Percentiles rank a stretch among this genome's conserved stretches.
Evolutionary conservation across 1,140 invertebrate genomes (phyloP).

Genomic region (Dermatophagoides farinae): DNA sequence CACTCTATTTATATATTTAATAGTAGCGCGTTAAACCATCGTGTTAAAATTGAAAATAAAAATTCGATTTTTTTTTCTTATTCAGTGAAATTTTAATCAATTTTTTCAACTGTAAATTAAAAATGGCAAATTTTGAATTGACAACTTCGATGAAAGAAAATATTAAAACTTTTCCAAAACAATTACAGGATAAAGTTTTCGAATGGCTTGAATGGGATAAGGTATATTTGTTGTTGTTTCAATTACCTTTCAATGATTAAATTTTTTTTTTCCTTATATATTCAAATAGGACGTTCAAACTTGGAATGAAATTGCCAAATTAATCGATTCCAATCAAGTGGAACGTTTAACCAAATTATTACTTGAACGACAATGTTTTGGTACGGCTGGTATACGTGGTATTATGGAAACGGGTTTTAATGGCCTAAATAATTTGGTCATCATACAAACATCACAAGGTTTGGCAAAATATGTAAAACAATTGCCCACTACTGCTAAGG

Average conservation of each 20-base stretch:
- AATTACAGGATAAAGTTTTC: conserved; percentile 1
- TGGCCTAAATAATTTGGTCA: conserved; percentile 90
- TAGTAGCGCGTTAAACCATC: no score
- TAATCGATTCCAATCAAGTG: background rate
- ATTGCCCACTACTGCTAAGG: conserved; percentile 26
- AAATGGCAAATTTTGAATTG: background rate
- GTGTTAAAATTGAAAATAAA: no score
- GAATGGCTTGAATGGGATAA: conserved; percentile 14
- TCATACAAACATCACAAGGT: conserved; percentile 88
- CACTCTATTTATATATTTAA: no score
- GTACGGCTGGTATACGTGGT: conserved; percentile 35
- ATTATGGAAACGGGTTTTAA: conserved; percentile 76
- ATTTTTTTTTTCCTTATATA: background rate
- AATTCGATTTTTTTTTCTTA: no score
- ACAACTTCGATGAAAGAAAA: background rate
- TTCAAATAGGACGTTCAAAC: conserved; percentile 2
- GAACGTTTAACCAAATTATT: background rate
- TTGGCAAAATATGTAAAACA: conserved; percentile 53
- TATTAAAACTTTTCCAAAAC: background rate
- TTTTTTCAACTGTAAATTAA: background rate
- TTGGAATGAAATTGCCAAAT: background rate
- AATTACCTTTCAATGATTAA: background rate
- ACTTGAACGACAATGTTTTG: conserved; percentile 10
- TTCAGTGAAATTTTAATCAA: no score
- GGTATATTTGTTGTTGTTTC: background rate